phyloP scores from a whole-genome alignment of 2,888 invertebrate genomes.

The Oscheius sp. region DNA sequence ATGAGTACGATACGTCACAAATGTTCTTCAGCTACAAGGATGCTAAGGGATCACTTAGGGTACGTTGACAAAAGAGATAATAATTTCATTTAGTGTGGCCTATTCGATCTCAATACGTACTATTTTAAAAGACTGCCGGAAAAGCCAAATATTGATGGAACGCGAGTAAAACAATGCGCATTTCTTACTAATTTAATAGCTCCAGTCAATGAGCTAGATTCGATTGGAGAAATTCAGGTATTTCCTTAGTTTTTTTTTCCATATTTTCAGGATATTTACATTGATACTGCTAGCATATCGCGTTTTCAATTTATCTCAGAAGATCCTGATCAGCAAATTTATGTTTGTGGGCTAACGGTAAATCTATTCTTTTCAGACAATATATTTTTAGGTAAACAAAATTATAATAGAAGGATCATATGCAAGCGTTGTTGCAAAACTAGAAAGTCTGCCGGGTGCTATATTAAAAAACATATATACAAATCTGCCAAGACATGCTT shows the following conservation, averaged over 20 bases:
- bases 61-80: neutral
- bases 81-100: neutral
- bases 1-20: slow-evolving; percentile 12
- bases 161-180: slow-evolving; percentile 20
- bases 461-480: neutral
- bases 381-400: neutral
- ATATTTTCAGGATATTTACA: slow-evolving; percentile 7
- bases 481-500: neutral
- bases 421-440: neutral
- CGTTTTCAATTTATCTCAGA: slow-evolving; percentile 10
- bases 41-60: neutral
- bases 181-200: slow-evolving; percentile 6
- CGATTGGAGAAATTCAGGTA: neutral
- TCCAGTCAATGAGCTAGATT: neutral
- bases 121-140: slow-evolving; percentile 18
- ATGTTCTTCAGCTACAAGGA: slow-evolving; percentile 4
- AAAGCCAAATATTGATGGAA: neutral
- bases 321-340: slow-evolving; percentile 16
- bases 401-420: neutral
- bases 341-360: slow-evolving; percentile 6
- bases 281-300: neutral
- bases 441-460: slow-evolving; percentile 8
- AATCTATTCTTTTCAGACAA: neutral
- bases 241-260: neutral
- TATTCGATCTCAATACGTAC: slow-evolving; percentile 28